These are phyloP conservation scores for Sericinus montela DNA, from an alignment of 2,888 invertebrate species.

Conservation along the genomic window DNA sequence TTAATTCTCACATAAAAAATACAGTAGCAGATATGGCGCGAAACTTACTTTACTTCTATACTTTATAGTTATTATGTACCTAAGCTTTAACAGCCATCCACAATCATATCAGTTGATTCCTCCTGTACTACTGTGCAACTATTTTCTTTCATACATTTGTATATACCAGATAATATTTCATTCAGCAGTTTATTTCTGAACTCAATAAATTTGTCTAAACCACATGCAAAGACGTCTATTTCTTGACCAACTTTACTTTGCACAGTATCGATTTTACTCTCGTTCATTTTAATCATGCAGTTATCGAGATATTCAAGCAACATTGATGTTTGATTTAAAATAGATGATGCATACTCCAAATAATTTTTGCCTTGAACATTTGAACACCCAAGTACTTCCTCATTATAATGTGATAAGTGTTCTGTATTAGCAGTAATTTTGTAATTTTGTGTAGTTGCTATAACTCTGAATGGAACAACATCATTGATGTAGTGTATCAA, in stretches of 20 bases:
- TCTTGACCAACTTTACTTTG: slow-evolving; percentile 43
- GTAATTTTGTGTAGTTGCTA: slow-evolving; percentile 43
- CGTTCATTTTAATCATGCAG: slow-evolving; percentile 53
- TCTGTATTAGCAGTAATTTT: slow-evolving; percentile 37
- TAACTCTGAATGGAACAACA: slow-evolving; percentile 46
- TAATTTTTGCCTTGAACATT: slow-evolving; percentile 27
- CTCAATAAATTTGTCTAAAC: slow-evolving; percentile 33
- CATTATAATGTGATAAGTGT: slow-evolving; percentile 32
- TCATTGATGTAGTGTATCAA: slow-evolving; percentile 63
- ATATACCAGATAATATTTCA: slow-evolving; percentile 35
- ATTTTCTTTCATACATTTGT: slow-evolving; percentile 20
- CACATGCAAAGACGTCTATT: slow-evolving; percentile 51
- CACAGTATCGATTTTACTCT: slow-evolving; percentile 38
- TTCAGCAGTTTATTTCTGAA: slow-evolving; percentile 42
- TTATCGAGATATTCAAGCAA: slow-evolving; percentile 49
- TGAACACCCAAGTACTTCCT: slow-evolving; percentile 24
- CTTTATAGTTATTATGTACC: too few species aligned
- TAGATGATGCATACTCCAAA: slow-evolving; percentile 36
- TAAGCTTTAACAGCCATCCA: slow-evolving; percentile 27
- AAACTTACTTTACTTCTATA: too few species aligned
- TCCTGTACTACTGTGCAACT: neutral
- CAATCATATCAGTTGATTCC: slow-evolving; percentile 29
- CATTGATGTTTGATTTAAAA: slow-evolving; percentile 40
- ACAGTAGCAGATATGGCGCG: too few species aligned
- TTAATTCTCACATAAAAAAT: too few species aligned